phyloP scores from a whole-genome alignment of 1,140 invertebrate species.

The Heterodera schachtii region DNA sequence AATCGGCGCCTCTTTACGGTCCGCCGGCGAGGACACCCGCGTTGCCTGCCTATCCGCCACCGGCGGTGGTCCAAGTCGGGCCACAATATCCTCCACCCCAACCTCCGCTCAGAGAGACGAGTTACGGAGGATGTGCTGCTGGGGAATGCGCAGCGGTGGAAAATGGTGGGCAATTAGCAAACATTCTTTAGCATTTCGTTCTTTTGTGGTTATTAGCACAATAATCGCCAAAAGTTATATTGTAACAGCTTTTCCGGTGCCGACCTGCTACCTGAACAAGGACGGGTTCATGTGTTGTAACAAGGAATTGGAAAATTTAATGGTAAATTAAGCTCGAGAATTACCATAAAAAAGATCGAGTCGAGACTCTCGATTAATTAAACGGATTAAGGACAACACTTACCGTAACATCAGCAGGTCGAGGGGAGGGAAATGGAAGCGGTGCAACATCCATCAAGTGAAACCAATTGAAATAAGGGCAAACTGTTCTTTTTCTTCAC shows the following conservation, averaged over 20 bases:
- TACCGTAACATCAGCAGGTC: constrained; percentile 38
- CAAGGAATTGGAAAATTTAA: constrained; percentile 50
- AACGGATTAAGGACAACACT: constrained; percentile 24
- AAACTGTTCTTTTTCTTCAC: background rate
- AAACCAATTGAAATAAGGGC: background rate
- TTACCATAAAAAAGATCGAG: background rate
- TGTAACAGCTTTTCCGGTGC: constrained; percentile 38
- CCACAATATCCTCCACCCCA: background rate
- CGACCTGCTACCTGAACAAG: constrained; percentile 46
- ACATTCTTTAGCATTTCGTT: too few relatives aligned
- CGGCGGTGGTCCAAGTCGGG: background rate
- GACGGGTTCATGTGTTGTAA: constrained; percentile 54
- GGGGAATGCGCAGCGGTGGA: background rate
- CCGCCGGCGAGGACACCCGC: background rate
- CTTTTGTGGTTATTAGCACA: background rate
- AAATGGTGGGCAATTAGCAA: background rate
- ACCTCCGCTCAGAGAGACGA: background rate
- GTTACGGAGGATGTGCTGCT: background rate
- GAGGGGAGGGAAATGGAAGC: constrained; percentile 47
- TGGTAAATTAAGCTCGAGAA: constrained; percentile 22
- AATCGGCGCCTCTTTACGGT: background rate
- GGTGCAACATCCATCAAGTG: constrained; percentile 52
- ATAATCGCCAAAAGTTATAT: background rate
- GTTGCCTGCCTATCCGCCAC: background rate
- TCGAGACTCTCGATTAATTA: background rate